phyloP scores from a whole-genome alignment of 2,888 invertebrate genomes.

The Serrognathus titanus region DNA sequence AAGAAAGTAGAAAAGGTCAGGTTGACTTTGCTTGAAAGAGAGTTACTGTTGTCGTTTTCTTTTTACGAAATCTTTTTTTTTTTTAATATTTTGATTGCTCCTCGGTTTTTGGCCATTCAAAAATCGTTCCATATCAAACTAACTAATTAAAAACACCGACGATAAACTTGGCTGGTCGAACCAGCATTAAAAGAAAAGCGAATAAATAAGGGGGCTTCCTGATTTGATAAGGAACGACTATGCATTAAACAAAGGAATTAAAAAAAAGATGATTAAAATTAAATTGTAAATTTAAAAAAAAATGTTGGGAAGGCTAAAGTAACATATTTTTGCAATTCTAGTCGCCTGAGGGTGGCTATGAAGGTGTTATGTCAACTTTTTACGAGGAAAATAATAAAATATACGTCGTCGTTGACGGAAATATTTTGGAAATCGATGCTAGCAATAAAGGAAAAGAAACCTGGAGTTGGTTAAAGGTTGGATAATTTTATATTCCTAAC shows the following conservation, averaged over 20 bases:
- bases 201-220: slow-evolving; percentile 25
- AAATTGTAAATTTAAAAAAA: not conserved
- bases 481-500: slow-evolving; percentile 34
- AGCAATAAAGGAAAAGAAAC: slow-evolving; percentile 61
- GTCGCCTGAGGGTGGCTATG: slow-evolving; percentile 23
- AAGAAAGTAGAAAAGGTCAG: slow-evolving; percentile 94
- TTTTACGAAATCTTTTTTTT: slow-evolving; percentile 17
- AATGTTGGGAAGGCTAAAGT: slow-evolving; percentile 1
- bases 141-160: too few relatives aligned
- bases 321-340: slow-evolving; percentile 15
- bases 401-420: slow-evolving; percentile 61
- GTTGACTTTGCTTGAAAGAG: slow-evolving; percentile 23
- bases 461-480: slow-evolving; percentile 70
- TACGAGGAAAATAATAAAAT: slow-evolving; percentile 51
- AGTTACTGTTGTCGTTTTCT: slow-evolving; percentile 11
- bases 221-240: slow-evolving; percentile 50
- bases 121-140: slow-evolving; percentile 41
- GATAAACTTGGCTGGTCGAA: too few relatives aligned
- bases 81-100: slow-evolving; percentile 12
- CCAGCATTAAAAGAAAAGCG: too few relatives aligned
- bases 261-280: slow-evolving; percentile 1
- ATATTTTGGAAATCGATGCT: slow-evolving; percentile 62
- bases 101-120: slow-evolving; percentile 17
- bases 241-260: not conserved
- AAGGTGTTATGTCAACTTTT: slow-evolving; percentile 47